Evolutionary conservation across 2,888 invertebrate species (phyloP).

Genomic region (Nematopogon swammerdamellus): DNA sequence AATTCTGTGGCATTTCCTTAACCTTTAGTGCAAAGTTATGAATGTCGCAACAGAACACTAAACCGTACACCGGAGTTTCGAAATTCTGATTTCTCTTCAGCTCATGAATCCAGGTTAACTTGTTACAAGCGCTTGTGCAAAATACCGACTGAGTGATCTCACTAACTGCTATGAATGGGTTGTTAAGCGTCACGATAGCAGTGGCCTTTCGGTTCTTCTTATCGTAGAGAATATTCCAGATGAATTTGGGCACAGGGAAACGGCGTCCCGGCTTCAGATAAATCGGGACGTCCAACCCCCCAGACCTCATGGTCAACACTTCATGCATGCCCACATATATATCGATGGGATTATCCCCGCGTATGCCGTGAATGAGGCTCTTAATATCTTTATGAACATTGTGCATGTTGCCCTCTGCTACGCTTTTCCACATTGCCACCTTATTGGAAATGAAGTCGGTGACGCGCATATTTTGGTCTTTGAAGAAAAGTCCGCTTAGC

Average conservation of each 20-base stretch:
- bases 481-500: constrained; percentile 30
- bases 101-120: constrained; percentile 27
- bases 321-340: constrained; percentile 22
- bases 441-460: constrained; percentile 34
- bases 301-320: constrained; percentile 17
- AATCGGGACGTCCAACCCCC: constrained; percentile 8
- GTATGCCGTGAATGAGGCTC: not conserved
- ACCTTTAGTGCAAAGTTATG: constrained; percentile 23
- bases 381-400: not conserved
- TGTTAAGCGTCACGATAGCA: constrained; percentile 35
- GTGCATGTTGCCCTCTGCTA: constrained; percentile 17
- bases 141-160: constrained; percentile 35
- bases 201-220: constrained; percentile 15
- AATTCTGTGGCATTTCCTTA: constrained; percentile 21
- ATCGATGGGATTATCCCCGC: constrained; percentile 10
- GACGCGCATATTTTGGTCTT: constrained; percentile 31
- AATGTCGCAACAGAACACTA: constrained; percentile 37
- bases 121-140: constrained; percentile 36
- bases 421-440: constrained; percentile 34
- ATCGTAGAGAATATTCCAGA: constrained; percentile 36
- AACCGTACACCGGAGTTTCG: constrained; percentile 34
- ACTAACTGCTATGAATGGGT: constrained; percentile 42
- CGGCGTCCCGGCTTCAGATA: constrained; percentile 17
- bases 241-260: constrained; percentile 37
- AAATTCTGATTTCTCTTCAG: constrained; percentile 26